Evolutionary conservation across 2,888 invertebrate species (phyloP), one percentile per base, ranked within the genome.

Genomic region (Leucoma salicis): DNA sequence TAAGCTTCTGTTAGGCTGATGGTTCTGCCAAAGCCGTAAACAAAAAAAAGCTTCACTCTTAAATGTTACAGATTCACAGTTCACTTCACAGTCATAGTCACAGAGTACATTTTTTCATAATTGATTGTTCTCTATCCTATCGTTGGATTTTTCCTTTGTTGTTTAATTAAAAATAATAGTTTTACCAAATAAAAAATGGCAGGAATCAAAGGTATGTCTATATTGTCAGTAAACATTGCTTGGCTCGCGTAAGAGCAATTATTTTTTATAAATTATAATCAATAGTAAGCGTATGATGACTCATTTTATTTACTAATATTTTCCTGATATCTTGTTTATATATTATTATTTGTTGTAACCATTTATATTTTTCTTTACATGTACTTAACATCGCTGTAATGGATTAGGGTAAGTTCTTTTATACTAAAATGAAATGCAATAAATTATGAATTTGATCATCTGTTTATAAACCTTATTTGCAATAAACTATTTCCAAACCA

Each of bases 171-270:
- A n/a, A 47, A 1, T 36, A 35, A 34, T 36, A 33, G 1, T 38
- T 35, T 35, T 35, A 31, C 29, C n/a, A n/a, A 49, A 35, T 5
- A 28, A 2, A 74, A 46, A 70, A 90, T 90, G 90, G 89, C 90
- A 65, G 90, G 90, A 70, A 85, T 90, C 33, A 90, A 90, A 82
- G 89, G 90, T 90, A 80, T 28, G 48, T 38, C n/a, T n/a, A 28
- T 6, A 31, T n/a, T 15, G 12, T n/a, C 27, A 11, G 15, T 3
- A 15, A 31, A 15, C 7, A 13, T 14, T 29, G 5, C 5, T 27
- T 8, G 13, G 8, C n/a, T 31, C 14, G 7, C n/a, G 11, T n/a
- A 24, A 10, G 24, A 21, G 11, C 8, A 24, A n/a, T 12, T 21
- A 29, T 6, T 29, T 3, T 8, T 29, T 29, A 29, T n/a, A n/a